These are phyloP conservation scores for Chitala chitala DNA, from an alignment of 2,113 vertebrate species.

Conservation along the genomic window DNA sequence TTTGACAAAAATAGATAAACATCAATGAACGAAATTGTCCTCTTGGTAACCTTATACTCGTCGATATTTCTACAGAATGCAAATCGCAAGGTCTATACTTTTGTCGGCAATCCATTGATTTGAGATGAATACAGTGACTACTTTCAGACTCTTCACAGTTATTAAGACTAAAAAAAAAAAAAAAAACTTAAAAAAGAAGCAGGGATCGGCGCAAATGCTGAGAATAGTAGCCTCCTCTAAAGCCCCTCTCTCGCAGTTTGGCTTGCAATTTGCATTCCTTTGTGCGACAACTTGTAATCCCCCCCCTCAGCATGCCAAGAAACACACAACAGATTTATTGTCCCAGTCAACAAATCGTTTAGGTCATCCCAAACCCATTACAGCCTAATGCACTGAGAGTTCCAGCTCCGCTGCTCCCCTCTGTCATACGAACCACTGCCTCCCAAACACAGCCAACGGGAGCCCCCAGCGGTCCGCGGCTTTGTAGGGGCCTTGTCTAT, in stretches of 20 bases:
- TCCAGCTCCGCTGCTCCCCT: constrained; percentile 39
- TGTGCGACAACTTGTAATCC: constrained; percentile 75
- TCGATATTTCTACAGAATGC: constrained; percentile 61
- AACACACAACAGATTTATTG: constrained; percentile 81
- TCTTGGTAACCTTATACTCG: constrained; percentile 59
- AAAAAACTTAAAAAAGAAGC: constrained; percentile 64
- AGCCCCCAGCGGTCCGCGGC: constrained; percentile 38
- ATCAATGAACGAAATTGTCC: constrained; percentile 53
- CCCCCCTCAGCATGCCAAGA: constrained; percentile 68
- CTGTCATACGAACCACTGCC: constrained; percentile 51
- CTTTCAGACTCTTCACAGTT: constrained; percentile 67
- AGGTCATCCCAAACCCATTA: constrained; percentile 84
- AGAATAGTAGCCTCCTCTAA: constrained; percentile 63
- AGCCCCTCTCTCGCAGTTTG: constrained; percentile 66
- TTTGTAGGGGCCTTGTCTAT: constrained; percentile 52
- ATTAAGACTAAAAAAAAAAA: constrained; percentile 70
- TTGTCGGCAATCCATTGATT: constrained; percentile 66
- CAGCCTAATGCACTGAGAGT: constrained; percentile 61
- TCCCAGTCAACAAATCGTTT: constrained; percentile 85
- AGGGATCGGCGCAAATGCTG: constrained; percentile 56
- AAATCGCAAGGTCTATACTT: constrained; percentile 61
- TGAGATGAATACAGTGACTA: constrained; percentile 73
- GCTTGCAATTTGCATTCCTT: constrained; percentile 74
- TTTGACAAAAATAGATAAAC: constrained; percentile 54
- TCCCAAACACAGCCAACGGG: constrained; percentile 47